Conservation (phyloP, 2,888 invertebrate genomes). For the Drosophila rubida region DNA sequence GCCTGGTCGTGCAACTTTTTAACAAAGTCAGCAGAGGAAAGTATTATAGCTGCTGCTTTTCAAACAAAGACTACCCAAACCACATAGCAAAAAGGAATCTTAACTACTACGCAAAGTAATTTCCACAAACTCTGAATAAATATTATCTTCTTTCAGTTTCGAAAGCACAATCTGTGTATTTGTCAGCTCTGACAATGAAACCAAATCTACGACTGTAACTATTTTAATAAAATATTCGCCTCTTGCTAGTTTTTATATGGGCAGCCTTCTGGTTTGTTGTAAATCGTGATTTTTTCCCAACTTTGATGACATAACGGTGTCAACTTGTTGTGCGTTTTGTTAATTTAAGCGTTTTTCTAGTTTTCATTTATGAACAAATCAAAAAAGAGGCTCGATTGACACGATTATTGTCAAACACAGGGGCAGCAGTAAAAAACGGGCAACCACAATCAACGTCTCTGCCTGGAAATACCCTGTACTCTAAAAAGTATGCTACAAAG, state of each 20-base stretch:
- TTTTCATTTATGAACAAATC: slow-evolving; percentile 35
- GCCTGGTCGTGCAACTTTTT: neutral
- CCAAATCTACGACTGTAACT: neutral
- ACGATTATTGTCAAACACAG: slow-evolving; percentile 21
- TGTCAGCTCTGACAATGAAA: neutral
- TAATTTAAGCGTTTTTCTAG: slow-evolving; percentile 31
- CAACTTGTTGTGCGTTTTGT: slow-evolving; percentile 18
- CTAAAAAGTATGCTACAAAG: slow-evolving; percentile 25
- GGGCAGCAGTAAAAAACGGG: neutral
- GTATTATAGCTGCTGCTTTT: too few relatives aligned
- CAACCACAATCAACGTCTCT: neutral
- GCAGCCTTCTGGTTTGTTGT: neutral
- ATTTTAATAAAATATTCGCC: neutral
- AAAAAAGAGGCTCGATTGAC: slow-evolving; percentile 31
- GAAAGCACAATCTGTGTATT: too few relatives aligned
- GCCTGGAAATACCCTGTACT: slow-evolving; percentile 25
- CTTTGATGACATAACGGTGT: slow-evolving; percentile 29
- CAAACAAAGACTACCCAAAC: too few relatives aligned
- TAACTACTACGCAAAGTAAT: too few relatives aligned
- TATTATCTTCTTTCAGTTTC: neutral
- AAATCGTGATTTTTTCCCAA: slow-evolving; percentile 10
- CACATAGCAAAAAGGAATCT: too few relatives aligned
- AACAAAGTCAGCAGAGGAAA: neutral
- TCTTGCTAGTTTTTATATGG: neutral
- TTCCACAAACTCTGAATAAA: too few relatives aligned